Evolutionary conservation across 2,888 invertebrate genomes (phyloP), one percentile per base, ranked within the genome.

Genomic region (Myopa tessellatipennis): DNA sequence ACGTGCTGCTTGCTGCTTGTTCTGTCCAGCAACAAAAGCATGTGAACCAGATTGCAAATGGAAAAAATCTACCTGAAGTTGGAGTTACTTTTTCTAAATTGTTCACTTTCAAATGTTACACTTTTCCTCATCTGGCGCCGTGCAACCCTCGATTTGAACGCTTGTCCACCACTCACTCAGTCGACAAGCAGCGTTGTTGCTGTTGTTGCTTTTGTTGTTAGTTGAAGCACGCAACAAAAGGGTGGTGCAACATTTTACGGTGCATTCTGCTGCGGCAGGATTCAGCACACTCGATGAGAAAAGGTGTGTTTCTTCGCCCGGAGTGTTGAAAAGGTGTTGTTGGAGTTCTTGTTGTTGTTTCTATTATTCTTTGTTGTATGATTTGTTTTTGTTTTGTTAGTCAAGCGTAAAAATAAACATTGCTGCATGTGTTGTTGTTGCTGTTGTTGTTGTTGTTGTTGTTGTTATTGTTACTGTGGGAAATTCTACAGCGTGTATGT

Each of bases 181-280:
- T 45, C 45, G 1, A 45, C 45, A 45, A 45, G 45, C 45, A 45
- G 45, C 45, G 45, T 67, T 67, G 68, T 26, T 26, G 26, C 2
- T 26, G 68, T 76, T 73, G 69, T 79, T 74, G 70, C 60, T 58
- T 76, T n/a, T n/a, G 70, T 60, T 76, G 81, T 83, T 80, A 76
- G 69, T 71, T 52, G 72, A 61, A 82, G 79, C 86, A 87, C 85
- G 86, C 87, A 85, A 87, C 80, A 82, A 82, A 81, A 83, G 82
- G 85, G 85, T 34, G 36, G 4, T 34, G 61, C 26, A 85, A 82
- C 82, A 82, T 78, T 81, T 70, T 61, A 26, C 63, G 45, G 8
- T 63, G 69, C 69, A 69, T 69, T 65, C 16, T 12, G 38, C n/a
- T 68, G 58, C 52, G 61, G 61, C 52, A 73, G 61, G 65, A 36